phyloP scores from a whole-genome alignment of 2,113 vertebrate genomes.

The Cacatua alba region DNA sequence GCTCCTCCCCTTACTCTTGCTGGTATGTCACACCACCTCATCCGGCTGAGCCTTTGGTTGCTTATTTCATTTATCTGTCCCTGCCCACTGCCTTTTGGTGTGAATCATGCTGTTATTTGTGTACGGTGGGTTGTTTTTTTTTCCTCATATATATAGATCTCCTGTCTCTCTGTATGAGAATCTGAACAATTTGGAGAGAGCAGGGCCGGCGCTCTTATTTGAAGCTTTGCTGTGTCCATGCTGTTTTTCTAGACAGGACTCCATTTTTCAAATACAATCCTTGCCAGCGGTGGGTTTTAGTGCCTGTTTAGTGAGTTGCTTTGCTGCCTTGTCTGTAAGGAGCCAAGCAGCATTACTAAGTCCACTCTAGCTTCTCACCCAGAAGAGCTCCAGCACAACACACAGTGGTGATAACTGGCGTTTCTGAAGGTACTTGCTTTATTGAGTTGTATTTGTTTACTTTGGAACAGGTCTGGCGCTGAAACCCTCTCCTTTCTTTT shows the following conservation, averaged over 20 bases:
- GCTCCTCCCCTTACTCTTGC: background rate
- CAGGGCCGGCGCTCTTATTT: background rate
- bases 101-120: conserved; percentile 51
- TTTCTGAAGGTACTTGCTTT: background rate
- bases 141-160: background rate
- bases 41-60: background rate
- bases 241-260: background rate
- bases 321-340: background rate
- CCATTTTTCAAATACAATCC: background rate
- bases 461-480: background rate
- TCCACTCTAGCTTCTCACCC: background rate
- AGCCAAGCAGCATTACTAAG: background rate
- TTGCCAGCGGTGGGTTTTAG: background rate
- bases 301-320: background rate
- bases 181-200: background rate
- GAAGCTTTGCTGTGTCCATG: background rate
- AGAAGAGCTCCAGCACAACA: background rate
- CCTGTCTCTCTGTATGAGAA: background rate
- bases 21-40: background rate
- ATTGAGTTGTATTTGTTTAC: background rate
- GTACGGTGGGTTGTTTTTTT: background rate
- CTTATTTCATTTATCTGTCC: background rate
- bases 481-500: background rate
- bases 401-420: background rate
- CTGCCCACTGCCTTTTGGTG: conserved; percentile 30